Evolutionary conservation across 2,888 invertebrate genomes (phyloP).

Genomic region (Chouioia cunea): DNA sequence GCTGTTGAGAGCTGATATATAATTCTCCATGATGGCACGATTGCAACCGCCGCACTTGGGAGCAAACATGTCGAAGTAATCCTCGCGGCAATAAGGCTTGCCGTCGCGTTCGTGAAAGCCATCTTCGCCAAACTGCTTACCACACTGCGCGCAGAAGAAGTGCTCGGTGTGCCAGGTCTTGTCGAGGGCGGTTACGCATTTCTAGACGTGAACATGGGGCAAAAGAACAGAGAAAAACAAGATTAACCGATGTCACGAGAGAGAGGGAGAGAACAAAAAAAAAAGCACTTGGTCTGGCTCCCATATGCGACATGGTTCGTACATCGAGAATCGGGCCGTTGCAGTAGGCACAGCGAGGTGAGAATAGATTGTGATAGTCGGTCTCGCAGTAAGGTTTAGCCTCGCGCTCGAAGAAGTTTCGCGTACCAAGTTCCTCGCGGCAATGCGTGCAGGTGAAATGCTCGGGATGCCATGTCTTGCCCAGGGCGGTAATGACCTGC

Average conservation of each 20-base stretch:
- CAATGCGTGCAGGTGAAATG: constrained; percentile 99
- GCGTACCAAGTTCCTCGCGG: constrained; percentile 94
- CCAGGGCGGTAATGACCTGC: constrained; percentile 93
- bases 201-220: constrained; percentile 74
- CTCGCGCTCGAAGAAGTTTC: constrained; percentile 98
- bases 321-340: constrained; percentile 99
- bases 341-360: constrained; percentile 98
- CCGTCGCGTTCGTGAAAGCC: constrained; percentile 98
- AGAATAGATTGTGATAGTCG: constrained; percentile 98
- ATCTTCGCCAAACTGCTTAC: constrained; percentile 96
- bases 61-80: constrained; percentile 98
- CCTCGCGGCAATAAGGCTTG: constrained; percentile 94
- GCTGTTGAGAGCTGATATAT: constrained; percentile 95
- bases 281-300: background rate
- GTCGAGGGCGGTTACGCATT: constrained; percentile 98
- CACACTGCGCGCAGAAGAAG: constrained; percentile 98
- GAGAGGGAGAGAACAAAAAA: background rate
- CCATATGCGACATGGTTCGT: constrained; percentile 65
- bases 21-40: constrained; percentile 97
- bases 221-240: no score
- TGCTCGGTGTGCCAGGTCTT: constrained; percentile 99
- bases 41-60: constrained; percentile 97
- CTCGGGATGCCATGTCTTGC: constrained; percentile 99
- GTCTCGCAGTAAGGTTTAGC: constrained; percentile 97
- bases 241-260: background rate